A percentile compares a stretch with the other conserved stretches of the same genome.
Conservation (phyloP, 2,113 vertebrate species). For the Xerus inauris region DNA sequence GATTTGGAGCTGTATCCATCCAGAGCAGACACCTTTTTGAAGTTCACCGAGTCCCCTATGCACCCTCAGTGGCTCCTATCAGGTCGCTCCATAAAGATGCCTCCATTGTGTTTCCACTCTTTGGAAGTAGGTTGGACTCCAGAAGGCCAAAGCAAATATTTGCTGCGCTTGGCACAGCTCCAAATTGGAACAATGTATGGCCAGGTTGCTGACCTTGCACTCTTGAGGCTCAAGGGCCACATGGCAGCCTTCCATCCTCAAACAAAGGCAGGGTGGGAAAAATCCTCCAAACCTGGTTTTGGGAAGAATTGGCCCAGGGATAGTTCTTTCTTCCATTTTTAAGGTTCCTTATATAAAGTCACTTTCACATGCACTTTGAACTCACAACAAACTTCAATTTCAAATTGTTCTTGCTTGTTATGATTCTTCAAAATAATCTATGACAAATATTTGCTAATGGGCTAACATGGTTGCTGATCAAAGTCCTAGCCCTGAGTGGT, state of each 20-base stretch:
- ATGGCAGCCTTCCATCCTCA: neutral
- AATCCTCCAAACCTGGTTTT: too few relatives aligned
- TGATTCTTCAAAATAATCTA: neutral
- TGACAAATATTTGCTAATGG: too few relatives aligned
- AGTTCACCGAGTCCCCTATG: neutral
- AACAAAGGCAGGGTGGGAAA: neutral
- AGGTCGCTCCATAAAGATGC: neutral
- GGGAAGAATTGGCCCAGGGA: neutral
- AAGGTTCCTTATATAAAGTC: neutral
- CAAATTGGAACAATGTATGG: neutral
- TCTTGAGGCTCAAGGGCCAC: neutral
- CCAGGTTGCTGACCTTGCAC: neutral
- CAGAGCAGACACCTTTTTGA: neutral
- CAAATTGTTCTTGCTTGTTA: neutral
- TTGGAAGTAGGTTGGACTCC: neutral
- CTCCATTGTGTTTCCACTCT: neutral
- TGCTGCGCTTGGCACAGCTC: neutral
- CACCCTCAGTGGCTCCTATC: neutral
- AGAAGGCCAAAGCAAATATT: neutral
- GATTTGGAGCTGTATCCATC: too few relatives aligned
- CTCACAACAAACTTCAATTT: neutral
- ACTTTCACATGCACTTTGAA: neutral
- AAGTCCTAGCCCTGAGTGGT: conserved; percentile 29
- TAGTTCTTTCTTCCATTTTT: neutral
- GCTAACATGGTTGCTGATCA: too few relatives aligned